Evolutionary conservation across 2,888 invertebrate genomes (phyloP).

Genomic region (Sarcophaga variegata): DNA sequence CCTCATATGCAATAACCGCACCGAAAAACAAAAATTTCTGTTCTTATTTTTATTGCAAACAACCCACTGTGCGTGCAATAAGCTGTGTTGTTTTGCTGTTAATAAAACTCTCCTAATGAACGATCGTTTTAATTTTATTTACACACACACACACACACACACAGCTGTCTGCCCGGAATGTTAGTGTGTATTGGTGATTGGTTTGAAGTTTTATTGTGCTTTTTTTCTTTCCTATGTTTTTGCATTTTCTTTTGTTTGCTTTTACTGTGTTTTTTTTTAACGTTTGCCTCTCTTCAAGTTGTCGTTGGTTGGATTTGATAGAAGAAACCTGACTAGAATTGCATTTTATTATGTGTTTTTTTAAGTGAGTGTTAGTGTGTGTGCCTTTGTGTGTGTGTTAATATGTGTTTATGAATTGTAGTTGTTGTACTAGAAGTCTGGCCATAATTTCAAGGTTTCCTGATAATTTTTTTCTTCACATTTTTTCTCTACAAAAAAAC

Average conservation of each 20-base stretch:
- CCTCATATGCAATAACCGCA: too few species aligned
- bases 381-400: not conserved
- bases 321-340: slow-evolving; percentile 69
- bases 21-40: too few species aligned
- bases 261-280: slow-evolving; percentile 3
- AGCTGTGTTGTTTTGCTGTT: slow-evolving; percentile 1
- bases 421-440: slow-evolving; percentile 48
- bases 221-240: slow-evolving; percentile 42
- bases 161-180: slow-evolving; percentile 8
- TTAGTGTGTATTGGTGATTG: slow-evolving; percentile 13
- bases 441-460: slow-evolving; percentile 68
- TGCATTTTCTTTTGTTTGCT: slow-evolving; percentile 40
- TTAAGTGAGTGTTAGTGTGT: slow-evolving; percentile 8
- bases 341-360: slow-evolving; percentile 35
- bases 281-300: not conserved
- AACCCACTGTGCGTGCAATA: slow-evolving; percentile 18
- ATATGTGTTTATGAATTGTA: not conserved
- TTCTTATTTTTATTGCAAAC: not conserved
- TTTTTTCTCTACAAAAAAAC: slow-evolving; percentile 1
- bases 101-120: slow-evolving; percentile 42
- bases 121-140: slow-evolving; percentile 12
- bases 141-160: slow-evolving; percentile 47
- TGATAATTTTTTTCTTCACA: slow-evolving; percentile 54
- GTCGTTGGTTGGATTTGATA: slow-evolving; percentile 42
- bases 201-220: slow-evolving; percentile 41